These are phyloP conservation scores for Orchesella flavescens DNA, from an alignment of 2,888 invertebrate species.

Conservation along the genomic window DNA sequence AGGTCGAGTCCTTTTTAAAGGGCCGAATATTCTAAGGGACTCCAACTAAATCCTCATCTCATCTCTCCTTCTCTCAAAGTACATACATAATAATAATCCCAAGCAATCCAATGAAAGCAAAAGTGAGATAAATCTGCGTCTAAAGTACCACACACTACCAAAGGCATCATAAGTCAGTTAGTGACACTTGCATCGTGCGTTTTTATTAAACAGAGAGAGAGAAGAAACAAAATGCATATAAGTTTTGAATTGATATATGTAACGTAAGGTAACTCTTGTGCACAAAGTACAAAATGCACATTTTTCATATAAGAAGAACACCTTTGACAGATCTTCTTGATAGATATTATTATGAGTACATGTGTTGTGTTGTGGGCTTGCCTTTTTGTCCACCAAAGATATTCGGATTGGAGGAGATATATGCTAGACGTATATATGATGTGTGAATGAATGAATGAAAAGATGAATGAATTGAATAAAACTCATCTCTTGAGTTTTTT, in stretches of 20 bases:
- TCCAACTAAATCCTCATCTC: not conserved
- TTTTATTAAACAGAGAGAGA: conserved; percentile 5
- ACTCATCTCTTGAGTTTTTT: too few relatives aligned
- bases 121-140: conserved; percentile 30
- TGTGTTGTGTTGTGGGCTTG: too few relatives aligned
- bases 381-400: too few relatives aligned
- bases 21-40: conserved; percentile 34
- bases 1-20: conserved; percentile 60
- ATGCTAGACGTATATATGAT: too few relatives aligned
- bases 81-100: not conserved
- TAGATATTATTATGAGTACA: too few relatives aligned
- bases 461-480: conserved; percentile 33
- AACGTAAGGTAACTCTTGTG: not conserved
- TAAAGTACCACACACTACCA: conserved; percentile 22
- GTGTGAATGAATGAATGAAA: conserved; percentile 20
- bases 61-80: not conserved
- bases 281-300: too few relatives aligned
- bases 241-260: not conserved
- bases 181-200: conserved; percentile 2
- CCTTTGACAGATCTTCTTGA: too few relatives aligned
- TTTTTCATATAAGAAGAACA: too few relatives aligned
- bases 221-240: not conserved
- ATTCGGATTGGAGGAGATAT: too few relatives aligned
- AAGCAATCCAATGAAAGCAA: conserved; percentile 52
- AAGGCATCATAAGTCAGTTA: conserved; percentile 27